Conservation (phyloP, 2,888 invertebrate species). For the Sinhomidia bicolor region DNA sequence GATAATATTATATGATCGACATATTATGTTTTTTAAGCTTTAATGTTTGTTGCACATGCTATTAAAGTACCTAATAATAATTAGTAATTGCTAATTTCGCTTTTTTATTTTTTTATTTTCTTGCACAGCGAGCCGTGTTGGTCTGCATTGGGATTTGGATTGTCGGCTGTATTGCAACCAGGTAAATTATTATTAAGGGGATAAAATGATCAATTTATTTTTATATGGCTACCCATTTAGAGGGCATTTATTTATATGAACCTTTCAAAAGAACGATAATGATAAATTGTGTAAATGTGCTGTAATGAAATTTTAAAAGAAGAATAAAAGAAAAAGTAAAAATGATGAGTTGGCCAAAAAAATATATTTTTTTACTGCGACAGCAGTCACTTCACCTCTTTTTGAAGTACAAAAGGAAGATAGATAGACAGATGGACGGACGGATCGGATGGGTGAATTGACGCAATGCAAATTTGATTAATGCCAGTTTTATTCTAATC, state of each 20-base stretch:
- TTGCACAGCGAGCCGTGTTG: slow-evolving; percentile 81
- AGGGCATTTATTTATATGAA: not conserved
- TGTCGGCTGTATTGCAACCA: slow-evolving; percentile 81
- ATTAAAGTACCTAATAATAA: too few species aligned
- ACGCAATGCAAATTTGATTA: slow-evolving; percentile 55
- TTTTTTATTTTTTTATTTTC: too few species aligned
- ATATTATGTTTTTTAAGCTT: too few species aligned
- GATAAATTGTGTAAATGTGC: not conserved
- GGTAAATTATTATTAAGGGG: slow-evolving; percentile 75
- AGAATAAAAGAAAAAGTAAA: too few species aligned
- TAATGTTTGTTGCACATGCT: too few species aligned
- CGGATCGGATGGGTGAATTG: slow-evolving; percentile 11
- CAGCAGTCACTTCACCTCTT: not conserved
- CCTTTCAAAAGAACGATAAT: not conserved
- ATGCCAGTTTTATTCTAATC: slow-evolving; percentile 80
- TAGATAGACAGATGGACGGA: slow-evolving; percentile 24
- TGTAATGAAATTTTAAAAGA: too few species aligned
- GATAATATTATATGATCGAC: too few species aligned
- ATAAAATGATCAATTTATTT: not conserved
- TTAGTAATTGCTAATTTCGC: too few species aligned
- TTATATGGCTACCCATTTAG: not conserved
- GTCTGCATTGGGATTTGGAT: slow-evolving; percentile 82
- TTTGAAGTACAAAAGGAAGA: not conserved
- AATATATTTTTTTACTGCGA: too few species aligned
- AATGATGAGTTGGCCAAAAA: too few species aligned